Evolutionary conservation across 2,113 vertebrate species (phyloP).

Genomic region (Nipponia nippon): DNA sequence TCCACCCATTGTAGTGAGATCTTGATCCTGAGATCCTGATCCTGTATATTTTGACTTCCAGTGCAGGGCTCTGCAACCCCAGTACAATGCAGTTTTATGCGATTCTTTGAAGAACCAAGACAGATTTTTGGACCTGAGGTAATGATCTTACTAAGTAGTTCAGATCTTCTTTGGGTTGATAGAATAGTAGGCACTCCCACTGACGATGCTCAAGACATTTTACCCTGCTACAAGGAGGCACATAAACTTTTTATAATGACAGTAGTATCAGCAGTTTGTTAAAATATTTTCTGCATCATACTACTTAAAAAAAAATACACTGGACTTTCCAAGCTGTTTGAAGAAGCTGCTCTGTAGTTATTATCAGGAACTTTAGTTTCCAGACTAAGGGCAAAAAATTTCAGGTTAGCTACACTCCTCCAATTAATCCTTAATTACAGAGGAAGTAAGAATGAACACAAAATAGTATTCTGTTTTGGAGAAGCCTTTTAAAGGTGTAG

Average conservation of each 20-base stretch:
- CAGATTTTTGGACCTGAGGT: neutral
- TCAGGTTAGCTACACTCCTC: neutral
- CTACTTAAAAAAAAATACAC: neutral
- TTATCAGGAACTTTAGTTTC: neutral
- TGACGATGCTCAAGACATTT: neutral
- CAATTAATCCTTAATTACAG: neutral
- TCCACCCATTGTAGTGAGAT: neutral
- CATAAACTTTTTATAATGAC: neutral
- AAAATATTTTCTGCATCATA: neutral
- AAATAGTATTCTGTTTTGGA: neutral
- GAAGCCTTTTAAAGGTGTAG: neutral
- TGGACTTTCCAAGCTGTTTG: neutral
- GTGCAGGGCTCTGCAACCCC: rapidly evolving
- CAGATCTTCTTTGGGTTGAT: neutral
- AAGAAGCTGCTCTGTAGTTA: neutral
- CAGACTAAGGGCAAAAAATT: neutral
- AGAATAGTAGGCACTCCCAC: neutral
- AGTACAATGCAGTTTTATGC: neutral
- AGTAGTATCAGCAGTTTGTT: neutral
- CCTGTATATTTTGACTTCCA: neutral
- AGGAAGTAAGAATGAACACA: neutral
- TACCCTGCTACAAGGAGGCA: neutral
- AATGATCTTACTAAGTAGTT: neutral
- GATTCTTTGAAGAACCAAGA: neutral
- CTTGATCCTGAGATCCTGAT: neutral